These are phyloP conservation scores for Tryphoninae sp. DNA, from an alignment of 2,888 invertebrate genomes.

Conservation along the genomic window DNA sequence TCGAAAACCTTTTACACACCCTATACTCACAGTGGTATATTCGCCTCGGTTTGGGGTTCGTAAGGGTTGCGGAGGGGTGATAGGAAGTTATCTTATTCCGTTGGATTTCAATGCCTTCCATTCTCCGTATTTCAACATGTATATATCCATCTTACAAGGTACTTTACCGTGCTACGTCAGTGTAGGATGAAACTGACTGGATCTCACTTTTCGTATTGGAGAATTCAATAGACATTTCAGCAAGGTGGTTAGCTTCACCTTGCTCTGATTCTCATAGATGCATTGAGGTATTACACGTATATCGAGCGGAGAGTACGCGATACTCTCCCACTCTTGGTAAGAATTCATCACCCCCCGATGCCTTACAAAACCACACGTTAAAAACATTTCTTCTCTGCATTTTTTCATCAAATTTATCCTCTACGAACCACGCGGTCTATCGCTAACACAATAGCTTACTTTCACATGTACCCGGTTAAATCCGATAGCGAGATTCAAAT, in stretches of 20 bases:
- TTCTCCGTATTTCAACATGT: conserved; percentile 36
- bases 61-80: conserved; percentile 27
- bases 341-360: background rate
- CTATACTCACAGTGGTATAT: conserved; percentile 42
- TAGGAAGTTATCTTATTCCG: conserved; percentile 53
- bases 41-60: conserved; percentile 12
- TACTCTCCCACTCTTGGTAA: conserved; percentile 13
- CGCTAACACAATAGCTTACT: background rate
- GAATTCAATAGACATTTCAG: conserved; percentile 7
- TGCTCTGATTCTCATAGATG: background rate
- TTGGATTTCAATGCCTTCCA: conserved; percentile 57
- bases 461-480: background rate
- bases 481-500: background rate
- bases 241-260: conserved; percentile 18
- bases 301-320: background rate
- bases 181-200: conserved; percentile 17
- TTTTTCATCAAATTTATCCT: conserved; percentile 16
- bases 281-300: background rate
- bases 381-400: conserved; percentile 3
- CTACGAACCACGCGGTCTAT: conserved; percentile 4
- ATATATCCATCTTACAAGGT: conserved; percentile 3
- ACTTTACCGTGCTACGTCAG: background rate
- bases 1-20: conserved; percentile 57
- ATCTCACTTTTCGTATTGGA: background rate
- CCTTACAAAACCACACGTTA: conserved; percentile 18